Evolutionary conservation across 2,113 vertebrate species (phyloP), one percentile per base, ranked within the genome.

Genomic region (Tragelaphus scriptus): DNA sequence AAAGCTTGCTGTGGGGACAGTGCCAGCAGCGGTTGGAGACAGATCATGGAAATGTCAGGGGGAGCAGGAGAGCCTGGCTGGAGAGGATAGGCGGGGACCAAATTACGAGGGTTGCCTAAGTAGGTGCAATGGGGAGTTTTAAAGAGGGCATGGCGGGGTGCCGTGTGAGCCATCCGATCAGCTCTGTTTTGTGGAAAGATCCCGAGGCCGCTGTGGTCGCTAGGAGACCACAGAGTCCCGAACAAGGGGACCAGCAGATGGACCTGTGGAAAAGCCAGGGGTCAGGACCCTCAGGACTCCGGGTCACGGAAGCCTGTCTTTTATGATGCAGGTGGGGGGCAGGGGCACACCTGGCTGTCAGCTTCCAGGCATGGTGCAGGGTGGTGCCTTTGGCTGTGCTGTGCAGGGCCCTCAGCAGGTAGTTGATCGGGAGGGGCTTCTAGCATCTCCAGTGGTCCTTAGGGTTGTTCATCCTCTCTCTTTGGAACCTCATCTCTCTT

Each of bases 261-360:
- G 40, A 23, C 56, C 40, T n/a, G 30, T 6, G 4, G 30, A 49
- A 44, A 26, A 59, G 75, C 30, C 89, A 80, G 89, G 8, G 44
- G 40, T n/a, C 6, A n/a, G 71, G 5, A 44, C 0, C 8, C 12
- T 16, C 7, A 16, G 55, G 55, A 58, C 13, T 47, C 13, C 0
- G 28, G 14, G 55, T n/a, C 19, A 11, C 1, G 26, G 82, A 79
- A n/a, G 11, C 2, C 71, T 77, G 7, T 40, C 36, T 81, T 32
- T 13, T 61, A 25, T 10, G 40, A 30, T 26, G 15, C 32, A 17
- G 58, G 68, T 75, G 19, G 10, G 3, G 19, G 71, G 0, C 1
- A 1, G 88, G 19, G 30, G 40, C 19, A 15, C 19, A 32, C 68
- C 7, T 23, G 17, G 12, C 53, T 30, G 26, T 86, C 85, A 47